Evolutionary conservation across 2,888 invertebrate species (phyloP).

Genomic region (Parasteatoda lunata): DNA sequence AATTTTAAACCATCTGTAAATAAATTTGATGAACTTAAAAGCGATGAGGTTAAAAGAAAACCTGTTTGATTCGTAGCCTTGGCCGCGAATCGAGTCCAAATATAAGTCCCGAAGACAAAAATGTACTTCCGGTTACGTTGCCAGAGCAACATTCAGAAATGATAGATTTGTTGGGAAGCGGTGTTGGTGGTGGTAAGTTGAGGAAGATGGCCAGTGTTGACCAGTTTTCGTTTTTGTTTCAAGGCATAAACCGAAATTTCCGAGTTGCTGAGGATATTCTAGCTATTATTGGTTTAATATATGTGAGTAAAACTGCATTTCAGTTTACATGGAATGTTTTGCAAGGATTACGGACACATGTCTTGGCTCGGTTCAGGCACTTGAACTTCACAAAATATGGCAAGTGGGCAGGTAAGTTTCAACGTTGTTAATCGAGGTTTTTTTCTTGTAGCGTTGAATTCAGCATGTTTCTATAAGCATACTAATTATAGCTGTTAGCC

Average conservation of each 20-base stretch:
- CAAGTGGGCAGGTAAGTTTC: conserved; percentile 70
- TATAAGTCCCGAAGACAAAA: conserved; percentile 16
- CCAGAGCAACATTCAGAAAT: conserved; percentile 44
- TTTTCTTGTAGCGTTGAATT: too few species aligned
- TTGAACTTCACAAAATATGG: conserved; percentile 70
- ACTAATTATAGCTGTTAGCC: too few species aligned
- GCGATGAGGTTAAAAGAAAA: too few species aligned
- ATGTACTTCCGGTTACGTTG: conserved; percentile 32
- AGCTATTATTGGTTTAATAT: conserved; percentile 59
- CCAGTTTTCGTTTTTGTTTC: conserved; percentile 59
- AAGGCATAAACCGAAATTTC: conserved; percentile 58
- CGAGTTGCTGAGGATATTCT: conserved; percentile 51
- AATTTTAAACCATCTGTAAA: too few species aligned
- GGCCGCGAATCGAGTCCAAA: too few species aligned
- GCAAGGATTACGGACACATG: conserved; percentile 68
- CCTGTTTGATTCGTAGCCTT: too few species aligned
- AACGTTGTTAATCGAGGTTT: not conserved
- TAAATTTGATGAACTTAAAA: too few species aligned
- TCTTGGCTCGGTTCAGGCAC: conserved; percentile 69
- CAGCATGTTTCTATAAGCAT: too few species aligned
- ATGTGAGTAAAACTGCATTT: conserved; percentile 56
- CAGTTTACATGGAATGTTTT: conserved; percentile 63
- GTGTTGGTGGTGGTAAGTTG: conserved; percentile 36
- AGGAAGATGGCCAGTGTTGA: conserved; percentile 65
- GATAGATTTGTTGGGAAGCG: conserved; percentile 30